Conservation (phyloP, 2,888 invertebrate genomes). For the Ophion slaviceki region DNA sequence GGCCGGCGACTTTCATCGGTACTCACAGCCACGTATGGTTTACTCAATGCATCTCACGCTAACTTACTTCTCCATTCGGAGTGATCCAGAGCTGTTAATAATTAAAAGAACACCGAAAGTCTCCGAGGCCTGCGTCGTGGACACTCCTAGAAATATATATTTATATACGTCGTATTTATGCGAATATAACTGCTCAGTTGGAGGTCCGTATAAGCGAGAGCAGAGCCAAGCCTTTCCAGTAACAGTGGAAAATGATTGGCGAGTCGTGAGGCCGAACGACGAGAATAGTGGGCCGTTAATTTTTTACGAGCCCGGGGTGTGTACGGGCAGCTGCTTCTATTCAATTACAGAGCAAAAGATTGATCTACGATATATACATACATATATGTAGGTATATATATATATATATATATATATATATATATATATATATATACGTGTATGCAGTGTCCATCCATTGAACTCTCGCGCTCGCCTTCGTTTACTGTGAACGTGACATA, state of each 20-base stretch:
- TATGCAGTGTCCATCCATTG: conserved; percentile 47
- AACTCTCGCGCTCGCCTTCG: conserved; percentile 22
- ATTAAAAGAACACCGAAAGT: not conserved
- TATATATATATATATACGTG: not conserved
- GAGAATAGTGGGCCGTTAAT: conserved; percentile 75
- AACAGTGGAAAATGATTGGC: conserved; percentile 76
- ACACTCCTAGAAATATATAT: conserved; percentile 22
- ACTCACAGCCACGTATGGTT: not conserved
- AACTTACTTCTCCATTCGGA: not conserved
- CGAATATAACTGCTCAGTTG: conserved; percentile 23
- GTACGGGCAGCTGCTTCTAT: conserved; percentile 76
- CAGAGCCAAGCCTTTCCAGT: conserved; percentile 44
- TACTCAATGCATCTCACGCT: not conserved
- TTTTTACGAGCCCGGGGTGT: conserved; percentile 76
- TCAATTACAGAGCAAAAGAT: conserved; percentile 75
- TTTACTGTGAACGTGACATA: too few species aligned
- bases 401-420: not conserved
- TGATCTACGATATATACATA: conserved; percentile 35
- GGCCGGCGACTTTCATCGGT: not conserved
- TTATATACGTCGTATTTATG: conserved; percentile 21
- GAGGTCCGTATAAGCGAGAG: conserved; percentile 32
- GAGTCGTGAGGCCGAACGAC: conserved; percentile 49
- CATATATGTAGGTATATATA: not conserved
- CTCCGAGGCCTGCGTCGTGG: not conserved
- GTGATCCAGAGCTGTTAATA: not conserved